phyloP scores from a whole-genome alignment of 2,797 vertebrate genomes.

The Semaprochilodus insignis region DNA sequence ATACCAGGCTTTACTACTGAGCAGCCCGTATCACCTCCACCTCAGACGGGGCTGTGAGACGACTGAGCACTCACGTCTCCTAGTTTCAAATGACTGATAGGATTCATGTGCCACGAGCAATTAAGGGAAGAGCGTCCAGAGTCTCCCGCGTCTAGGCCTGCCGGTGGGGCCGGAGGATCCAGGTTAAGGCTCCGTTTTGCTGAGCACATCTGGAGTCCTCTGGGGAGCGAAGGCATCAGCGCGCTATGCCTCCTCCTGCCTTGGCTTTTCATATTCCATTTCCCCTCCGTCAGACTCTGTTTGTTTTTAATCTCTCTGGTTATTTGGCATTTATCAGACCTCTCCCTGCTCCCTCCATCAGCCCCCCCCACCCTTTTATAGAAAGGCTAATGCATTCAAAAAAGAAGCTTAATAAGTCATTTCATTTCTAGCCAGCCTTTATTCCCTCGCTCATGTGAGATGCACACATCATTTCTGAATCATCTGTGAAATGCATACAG shows the following conservation, averaged over 20 bases:
- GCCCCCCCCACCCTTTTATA: neutral
- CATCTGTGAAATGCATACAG: neutral
- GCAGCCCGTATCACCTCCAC: neutral
- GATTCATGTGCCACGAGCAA: neutral
- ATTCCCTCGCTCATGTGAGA: neutral
- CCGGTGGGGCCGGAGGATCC: no score
- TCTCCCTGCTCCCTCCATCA: neutral
- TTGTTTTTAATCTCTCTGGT: constrained; percentile 48
- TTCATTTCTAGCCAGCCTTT: neutral
- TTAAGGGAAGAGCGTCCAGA: neutral
- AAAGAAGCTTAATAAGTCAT: neutral
- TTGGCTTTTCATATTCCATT: constrained; percentile 34
- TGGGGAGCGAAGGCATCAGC: neutral
- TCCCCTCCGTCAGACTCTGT: constrained; percentile 34
- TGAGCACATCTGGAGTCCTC: neutral
- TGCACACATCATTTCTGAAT: constrained; percentile 1
- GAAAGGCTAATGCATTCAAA: constrained; percentile 4
- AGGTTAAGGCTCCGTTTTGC: neutral
- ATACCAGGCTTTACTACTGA: neutral
- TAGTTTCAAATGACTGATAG: neutral
- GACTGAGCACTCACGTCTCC: neutral
- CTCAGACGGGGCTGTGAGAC: neutral
- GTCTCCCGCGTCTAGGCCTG: no score
- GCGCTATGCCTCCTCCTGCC: neutral
- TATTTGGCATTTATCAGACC: constrained; percentile 27